These are phyloP conservation scores for Phaenicophaeus curvirostris DNA, from an alignment of 2,797 vertebrate species.

Conservation along the genomic window DNA sequence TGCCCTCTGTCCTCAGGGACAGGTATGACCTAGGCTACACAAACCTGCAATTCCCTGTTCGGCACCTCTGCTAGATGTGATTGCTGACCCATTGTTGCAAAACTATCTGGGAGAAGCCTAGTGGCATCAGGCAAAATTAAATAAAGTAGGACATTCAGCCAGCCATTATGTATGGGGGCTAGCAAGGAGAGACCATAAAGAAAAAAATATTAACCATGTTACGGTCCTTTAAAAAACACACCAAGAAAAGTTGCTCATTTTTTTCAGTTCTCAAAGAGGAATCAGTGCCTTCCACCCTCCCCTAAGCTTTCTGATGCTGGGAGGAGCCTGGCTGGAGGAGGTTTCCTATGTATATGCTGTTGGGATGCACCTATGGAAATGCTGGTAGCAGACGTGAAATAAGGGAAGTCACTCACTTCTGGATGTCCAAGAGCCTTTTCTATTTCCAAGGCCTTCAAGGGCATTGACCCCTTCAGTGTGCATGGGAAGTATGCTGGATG, in stretches of 20 bases:
- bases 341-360: background rate
- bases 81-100: background rate
- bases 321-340: background rate
- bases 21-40: background rate
- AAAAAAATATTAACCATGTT: background rate
- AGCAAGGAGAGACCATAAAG: background rate
- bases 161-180: rapidly evolving
- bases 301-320: background rate
- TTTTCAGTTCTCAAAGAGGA: background rate
- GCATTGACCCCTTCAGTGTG: rapidly evolving
- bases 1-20: background rate
- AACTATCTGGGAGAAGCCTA: background rate
- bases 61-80: background rate
- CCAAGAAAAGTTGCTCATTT: background rate
- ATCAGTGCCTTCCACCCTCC: background rate
- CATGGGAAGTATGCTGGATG: rapidly evolving
- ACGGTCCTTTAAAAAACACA: background rate
- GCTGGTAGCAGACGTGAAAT: background rate
- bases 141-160: rapidly evolving
- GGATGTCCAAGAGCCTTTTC: background rate
- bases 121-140: background rate
- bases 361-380: background rate
- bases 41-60: background rate
- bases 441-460: background rate
- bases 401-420: background rate